These are phyloP conservation scores for Dissostichus mawsoni DNA, from an alignment of 2,113 vertebrate species.

Conservation along the genomic window DNA sequence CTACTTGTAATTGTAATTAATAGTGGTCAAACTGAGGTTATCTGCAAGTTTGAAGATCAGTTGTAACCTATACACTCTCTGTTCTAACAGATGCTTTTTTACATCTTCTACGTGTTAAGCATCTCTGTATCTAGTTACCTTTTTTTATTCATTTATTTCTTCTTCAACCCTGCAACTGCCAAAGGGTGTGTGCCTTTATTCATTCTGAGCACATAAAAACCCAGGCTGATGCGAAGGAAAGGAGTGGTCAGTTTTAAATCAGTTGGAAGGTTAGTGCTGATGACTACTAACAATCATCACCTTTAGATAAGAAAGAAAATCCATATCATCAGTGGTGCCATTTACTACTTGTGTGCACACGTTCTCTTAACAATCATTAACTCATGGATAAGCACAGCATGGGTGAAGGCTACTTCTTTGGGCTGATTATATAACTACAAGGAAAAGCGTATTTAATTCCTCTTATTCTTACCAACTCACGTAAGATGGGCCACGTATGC, in stretches of 20 bases:
- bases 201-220: too few relatives aligned
- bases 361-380: background rate
- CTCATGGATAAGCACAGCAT: background rate
- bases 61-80: background rate
- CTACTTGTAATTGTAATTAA: background rate
- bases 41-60: background rate
- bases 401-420: background rate
- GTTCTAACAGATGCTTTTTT: background rate
- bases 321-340: background rate
- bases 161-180: background rate
- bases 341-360: background rate
- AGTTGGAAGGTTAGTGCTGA: conserved; percentile 27
- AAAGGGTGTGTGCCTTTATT: background rate
- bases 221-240: background rate
- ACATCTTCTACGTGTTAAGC: background rate
- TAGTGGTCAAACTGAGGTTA: background rate
- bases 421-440: background rate
- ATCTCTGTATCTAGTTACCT: background rate
- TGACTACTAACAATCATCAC: background rate
- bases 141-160: background rate
- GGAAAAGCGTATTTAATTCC: background rate
- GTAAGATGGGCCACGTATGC: too few relatives aligned
- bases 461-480: too few relatives aligned
- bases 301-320: background rate
- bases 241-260: background rate